phyloP scores from a whole-genome alignment of 2,797 vertebrate species.

The Coendou prehensilis region DNA sequence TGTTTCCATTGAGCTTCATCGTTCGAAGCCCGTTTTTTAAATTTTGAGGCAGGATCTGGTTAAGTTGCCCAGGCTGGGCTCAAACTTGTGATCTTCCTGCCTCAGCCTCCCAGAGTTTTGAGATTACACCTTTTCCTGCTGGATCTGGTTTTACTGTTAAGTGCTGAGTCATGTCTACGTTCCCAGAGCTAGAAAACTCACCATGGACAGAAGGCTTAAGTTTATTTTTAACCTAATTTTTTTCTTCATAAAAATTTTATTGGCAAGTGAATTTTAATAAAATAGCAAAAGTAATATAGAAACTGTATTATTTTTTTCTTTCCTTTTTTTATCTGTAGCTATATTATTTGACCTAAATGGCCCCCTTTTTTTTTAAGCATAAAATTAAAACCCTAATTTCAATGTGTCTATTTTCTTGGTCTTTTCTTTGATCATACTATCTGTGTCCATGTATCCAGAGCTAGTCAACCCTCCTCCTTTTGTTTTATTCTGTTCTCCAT shows the following conservation, averaged over 20 bases:
- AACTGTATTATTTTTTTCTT: background rate
- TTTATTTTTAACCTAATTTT: background rate
- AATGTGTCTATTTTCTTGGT: background rate
- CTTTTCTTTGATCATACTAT: background rate
- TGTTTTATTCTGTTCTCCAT: background rate
- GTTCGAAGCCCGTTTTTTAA: background rate
- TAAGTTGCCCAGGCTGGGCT: background rate
- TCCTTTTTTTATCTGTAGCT: background rate
- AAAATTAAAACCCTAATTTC: background rate
- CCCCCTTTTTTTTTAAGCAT: background rate
- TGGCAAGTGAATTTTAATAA: constrained; percentile 51
- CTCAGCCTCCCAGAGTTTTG: background rate
- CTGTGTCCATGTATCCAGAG: background rate
- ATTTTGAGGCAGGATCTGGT: background rate
- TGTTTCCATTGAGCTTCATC: background rate
- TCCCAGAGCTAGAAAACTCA: background rate
- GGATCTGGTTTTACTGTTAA: background rate
- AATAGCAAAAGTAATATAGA: background rate
- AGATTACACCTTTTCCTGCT: background rate
- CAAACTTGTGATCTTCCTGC: background rate
- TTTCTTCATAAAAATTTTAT: background rate
- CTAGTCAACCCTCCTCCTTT: background rate
- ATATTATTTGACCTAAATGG: background rate
- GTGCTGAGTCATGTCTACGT: background rate
- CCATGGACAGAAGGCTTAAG: background rate